Evolutionary conservation across 2,888 invertebrate species (phyloP), one percentile per base, ranked within the genome.

Genomic region (Mesoligia furuncula): DNA sequence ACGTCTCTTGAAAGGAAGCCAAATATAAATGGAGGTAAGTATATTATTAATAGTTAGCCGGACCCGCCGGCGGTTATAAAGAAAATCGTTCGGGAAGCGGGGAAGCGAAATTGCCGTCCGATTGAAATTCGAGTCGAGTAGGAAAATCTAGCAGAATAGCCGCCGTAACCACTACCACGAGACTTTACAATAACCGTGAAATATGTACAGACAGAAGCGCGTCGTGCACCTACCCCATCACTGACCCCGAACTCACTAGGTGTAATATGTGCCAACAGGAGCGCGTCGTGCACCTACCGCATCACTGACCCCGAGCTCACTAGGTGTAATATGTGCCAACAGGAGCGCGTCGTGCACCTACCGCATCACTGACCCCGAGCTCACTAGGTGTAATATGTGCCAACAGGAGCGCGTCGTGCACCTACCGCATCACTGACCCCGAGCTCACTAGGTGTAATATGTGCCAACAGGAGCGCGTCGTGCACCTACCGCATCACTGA

Each of bases 101-200:
- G 79, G 86, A 86, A 76, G 74, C 83, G 78, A 85, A 85, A 89
- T 89, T 89, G 85, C 79, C 71, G 73, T 65, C 72, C 83, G 76
- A 88, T 89, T 90, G 89, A 87, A 90, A 89, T 89, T 88, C 90
- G 81, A 84, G 70, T 82, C 84, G 87, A 87, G 87, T 89, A 67
- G 75, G 81, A 83, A 87, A 86, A 86, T 88, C 79, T 61, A 72
- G 76, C 54, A 68, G 79, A 77, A 83, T 72, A 61, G 68, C 54
- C 36, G 62, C 75, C 79, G 73, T 62, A 57, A 67, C 88, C 81
- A 70, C 84, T 79, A 80, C 87, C 68, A 77, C 45, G 86, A 73
- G 64, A 74, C 73, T 73, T 74, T 69, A 61, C 70, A 69, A 27
- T 15, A 57, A 17, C 31, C 42, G 65, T 67, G 65, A 75, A 65